Percentiles rank a stretch among this genome's conserved stretches.
Evolutionary conservation across 2,113 vertebrate species (phyloP).

Genomic region (Rhea pennata): DNA sequence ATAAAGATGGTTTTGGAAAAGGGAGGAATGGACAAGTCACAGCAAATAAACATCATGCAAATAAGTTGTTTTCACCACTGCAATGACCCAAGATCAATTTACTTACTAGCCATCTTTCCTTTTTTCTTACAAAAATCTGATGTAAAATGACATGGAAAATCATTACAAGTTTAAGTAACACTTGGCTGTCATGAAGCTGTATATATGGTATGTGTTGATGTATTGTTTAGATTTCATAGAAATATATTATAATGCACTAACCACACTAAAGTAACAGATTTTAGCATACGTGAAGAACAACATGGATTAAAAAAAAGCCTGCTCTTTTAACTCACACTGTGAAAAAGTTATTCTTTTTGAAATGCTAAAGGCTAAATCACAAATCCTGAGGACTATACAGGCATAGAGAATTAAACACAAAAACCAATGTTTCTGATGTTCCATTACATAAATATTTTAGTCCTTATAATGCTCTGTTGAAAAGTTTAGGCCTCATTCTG

Average conservation of each 20-base stretch:
- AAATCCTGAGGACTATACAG: slow-evolving; percentile 14
- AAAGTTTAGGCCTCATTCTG: slow-evolving; percentile 11
- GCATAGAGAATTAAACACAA: slow-evolving; percentile 6
- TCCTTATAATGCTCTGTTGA: not conserved
- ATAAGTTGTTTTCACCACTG: slow-evolving; percentile 76
- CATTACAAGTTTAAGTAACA: slow-evolving; percentile 75
- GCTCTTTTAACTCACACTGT: not conserved
- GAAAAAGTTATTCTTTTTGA: not conserved
- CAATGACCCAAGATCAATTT: slow-evolving; percentile 73
- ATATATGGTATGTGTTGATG: not conserved
- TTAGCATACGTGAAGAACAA: slow-evolving; percentile 8
- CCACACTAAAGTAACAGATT: not conserved
- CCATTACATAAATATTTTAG: not conserved
- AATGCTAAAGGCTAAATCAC: slow-evolving; percentile 21
- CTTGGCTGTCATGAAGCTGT: slow-evolving; percentile 46
- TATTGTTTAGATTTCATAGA: not conserved
- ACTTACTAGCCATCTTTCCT: slow-evolving; percentile 96
- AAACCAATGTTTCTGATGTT: not conserved
- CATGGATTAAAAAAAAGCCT: not conserved
- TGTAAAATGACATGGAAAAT: slow-evolving; percentile 76
- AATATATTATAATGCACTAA: not conserved
- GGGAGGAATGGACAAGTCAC: slow-evolving; percentile 85
- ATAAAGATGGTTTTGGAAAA: slow-evolving; percentile 74
- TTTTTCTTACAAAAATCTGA: slow-evolving; percentile 93
- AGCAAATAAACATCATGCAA: slow-evolving; percentile 81